Evolutionary conservation across 2,888 invertebrate genomes (phyloP).

Genomic region (Idaea biselata): DNA sequence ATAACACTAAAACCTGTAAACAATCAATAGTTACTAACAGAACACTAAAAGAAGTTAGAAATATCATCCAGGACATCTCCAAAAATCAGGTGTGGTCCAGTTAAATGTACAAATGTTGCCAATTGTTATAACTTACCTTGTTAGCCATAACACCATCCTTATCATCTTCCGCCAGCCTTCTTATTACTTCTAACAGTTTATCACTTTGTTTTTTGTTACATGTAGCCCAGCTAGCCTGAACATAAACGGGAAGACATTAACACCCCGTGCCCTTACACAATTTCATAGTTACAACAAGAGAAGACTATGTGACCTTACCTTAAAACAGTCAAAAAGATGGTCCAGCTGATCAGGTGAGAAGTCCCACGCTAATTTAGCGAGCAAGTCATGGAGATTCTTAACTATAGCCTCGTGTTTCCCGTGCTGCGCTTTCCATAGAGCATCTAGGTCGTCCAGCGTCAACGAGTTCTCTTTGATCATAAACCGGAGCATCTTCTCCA

Average conservation of each 20-base stretch:
- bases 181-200: constrained; percentile 95
- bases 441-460: constrained; percentile 94
- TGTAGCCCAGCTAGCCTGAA: constrained; percentile 93
- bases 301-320: constrained; percentile 74
- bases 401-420: constrained; percentile 99
- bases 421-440: constrained; percentile 97
- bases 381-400: constrained; percentile 96
- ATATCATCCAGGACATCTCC: constrained; percentile 2
- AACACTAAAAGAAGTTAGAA: constrained; percentile 5
- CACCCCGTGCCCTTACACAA: neutral
- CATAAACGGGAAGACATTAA: neutral
- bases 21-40: neutral
- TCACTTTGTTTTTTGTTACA: constrained; percentile 98
- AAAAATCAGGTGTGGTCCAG: neutral
- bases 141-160: constrained; percentile 99
- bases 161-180: constrained; percentile 97
- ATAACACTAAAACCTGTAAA: constrained; percentile 89
- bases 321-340: constrained; percentile 98
- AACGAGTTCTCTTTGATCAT: constrained; percentile 96
- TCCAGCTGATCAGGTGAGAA: constrained; percentile 98
- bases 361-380: constrained; percentile 98
- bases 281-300: neutral
- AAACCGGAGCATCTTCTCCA: constrained; percentile 98
- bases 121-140: constrained; percentile 82
- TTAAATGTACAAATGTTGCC: neutral